Evolutionary conservation across 2,888 invertebrate genomes (phyloP).

Genomic region (Orthonychiurus folsomi): DNA sequence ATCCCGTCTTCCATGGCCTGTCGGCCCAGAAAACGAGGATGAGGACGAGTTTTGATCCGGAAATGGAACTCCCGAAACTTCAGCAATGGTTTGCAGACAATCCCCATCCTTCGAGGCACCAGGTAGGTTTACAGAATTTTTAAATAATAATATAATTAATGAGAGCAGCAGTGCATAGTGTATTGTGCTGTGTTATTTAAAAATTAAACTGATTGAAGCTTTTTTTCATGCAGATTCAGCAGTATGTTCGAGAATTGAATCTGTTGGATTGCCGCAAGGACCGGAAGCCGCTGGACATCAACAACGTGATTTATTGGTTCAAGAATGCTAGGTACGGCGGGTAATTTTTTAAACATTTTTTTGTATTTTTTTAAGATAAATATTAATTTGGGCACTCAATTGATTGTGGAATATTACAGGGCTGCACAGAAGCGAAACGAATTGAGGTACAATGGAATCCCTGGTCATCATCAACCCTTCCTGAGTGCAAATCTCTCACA

Average conservation of each 20-base stretch:
- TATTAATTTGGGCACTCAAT: no score
- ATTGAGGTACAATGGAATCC: slow-evolving; percentile 45
- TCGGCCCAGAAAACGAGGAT: slow-evolving; percentile 78
- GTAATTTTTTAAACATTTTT: no score
- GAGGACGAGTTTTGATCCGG: slow-evolving; percentile 94
- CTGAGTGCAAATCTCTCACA: background rate
- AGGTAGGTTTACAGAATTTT: slow-evolving; percentile 49
- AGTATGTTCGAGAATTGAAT: slow-evolving; percentile 89
- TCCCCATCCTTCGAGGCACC: slow-evolving; percentile 92
- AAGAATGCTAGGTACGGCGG: slow-evolving; percentile 94
- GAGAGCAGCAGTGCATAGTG: background rate
- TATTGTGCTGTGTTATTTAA: background rate
- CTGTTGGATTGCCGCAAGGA: slow-evolving; percentile 83
- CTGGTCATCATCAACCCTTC: slow-evolving; percentile 5
- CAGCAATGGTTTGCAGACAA: slow-evolving; percentile 79
- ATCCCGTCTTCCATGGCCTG: slow-evolving; percentile 38
- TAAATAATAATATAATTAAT: background rate
- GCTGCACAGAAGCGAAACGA: slow-evolving; percentile 55
- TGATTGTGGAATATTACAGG: no score
- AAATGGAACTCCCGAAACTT: slow-evolving; percentile 87
- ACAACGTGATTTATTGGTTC: slow-evolving; percentile 95
- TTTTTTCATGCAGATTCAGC: slow-evolving; percentile 58
- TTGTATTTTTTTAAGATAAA: no score
- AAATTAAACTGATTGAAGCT: background rate
- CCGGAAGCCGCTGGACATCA: slow-evolving; percentile 85